Evolutionary conservation across 2,113 vertebrate species (phyloP), one percentile per base, ranked within the genome.

Genomic region (Odobenus rosmarus): DNA sequence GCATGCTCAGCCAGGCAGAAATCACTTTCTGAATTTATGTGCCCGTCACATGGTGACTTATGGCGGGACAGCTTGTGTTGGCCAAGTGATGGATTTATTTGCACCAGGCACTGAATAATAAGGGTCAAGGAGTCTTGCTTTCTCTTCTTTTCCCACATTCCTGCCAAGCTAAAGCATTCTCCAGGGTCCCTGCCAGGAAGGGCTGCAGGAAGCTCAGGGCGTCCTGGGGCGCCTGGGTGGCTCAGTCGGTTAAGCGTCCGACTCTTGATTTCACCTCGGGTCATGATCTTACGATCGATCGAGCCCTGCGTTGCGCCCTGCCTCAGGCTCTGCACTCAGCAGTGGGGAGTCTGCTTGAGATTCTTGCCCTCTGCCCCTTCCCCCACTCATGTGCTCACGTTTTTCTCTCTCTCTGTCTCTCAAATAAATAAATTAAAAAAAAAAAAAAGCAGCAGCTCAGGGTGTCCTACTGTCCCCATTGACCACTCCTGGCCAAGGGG

Each of bases 391-490:
- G 18, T 7, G 18, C 33, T 36, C 33, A 36, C 9, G 18, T 36
- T n/a, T 18, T 15, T 61, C 59, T 61, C 59, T n/a, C 64, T 69
- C 64, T 69, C 33, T 69, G 7, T 69, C 67, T 36, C 33, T 36
- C 33, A 21, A 36, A 36, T 69, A 18, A 36, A 69, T 69, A 10
- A 69, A 69, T n/a, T 19, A 19, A 61, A 28, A 62, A 14, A 59
- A 59, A 64, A 12, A 14, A 82, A 80, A 42, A 51, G 57, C 28
- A 11, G 36, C 49, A 69, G 28, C 55, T 51, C 90, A 21, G 19
- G 1, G 21, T 53, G 55, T 28, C 49, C 64, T 28, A 28, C 69
- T 5, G 23, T 55, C 39, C 33, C 53, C 0, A 0, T 0, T 6
- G 79, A 15, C 28, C 49, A 18, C 39, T 23, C 11, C 57, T 7